Evolutionary conservation across 2,888 invertebrate species (phyloP).

Genomic region (Chymomyza amoena): DNA sequence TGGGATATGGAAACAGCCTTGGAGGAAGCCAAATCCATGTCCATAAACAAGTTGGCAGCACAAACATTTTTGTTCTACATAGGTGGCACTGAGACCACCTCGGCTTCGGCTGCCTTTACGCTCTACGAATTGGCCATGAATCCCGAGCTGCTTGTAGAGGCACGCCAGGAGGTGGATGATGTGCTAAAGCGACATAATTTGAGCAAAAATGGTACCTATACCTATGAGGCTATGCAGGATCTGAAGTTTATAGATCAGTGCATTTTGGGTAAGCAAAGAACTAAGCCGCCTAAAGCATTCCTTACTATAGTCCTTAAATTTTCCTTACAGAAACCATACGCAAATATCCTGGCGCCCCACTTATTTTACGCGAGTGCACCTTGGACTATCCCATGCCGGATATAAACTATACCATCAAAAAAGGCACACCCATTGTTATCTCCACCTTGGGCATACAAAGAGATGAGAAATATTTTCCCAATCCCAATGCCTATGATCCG

Average conservation of each 20-base stretch:
- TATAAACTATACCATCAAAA: constrained; percentile 55
- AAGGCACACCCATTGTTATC: constrained; percentile 68
- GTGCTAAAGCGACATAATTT: constrained; percentile 65
- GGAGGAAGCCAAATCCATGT: constrained; percentile 55
- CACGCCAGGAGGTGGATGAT: constrained; percentile 72
- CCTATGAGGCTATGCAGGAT: constrained; percentile 76
- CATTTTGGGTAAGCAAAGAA: constrained; percentile 64
- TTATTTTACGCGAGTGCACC: constrained; percentile 73
- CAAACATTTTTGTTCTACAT: constrained; percentile 76
- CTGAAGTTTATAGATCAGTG: constrained; percentile 78
- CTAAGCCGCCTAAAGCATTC: too few relatives aligned
- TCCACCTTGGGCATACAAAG: constrained; percentile 71
- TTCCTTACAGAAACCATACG: constrained; percentile 60
- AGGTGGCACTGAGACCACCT: constrained; percentile 79
- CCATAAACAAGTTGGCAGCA: constrained; percentile 69
- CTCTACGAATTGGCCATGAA: constrained; percentile 76
- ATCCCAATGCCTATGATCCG: constrained; percentile 75
- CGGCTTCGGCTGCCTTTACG: constrained; percentile 74
- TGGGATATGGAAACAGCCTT: constrained; percentile 55
- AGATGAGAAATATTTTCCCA: constrained; percentile 72
- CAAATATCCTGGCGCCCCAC: constrained; percentile 75
- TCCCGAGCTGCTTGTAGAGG: constrained; percentile 71
- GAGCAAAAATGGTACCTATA: constrained; percentile 49
- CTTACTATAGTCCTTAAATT: neutral
- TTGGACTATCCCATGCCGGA: constrained; percentile 60